Evolutionary conservation across 2,113 vertebrate genomes (phyloP).

Genomic region (Nansenia antarctica): DNA sequence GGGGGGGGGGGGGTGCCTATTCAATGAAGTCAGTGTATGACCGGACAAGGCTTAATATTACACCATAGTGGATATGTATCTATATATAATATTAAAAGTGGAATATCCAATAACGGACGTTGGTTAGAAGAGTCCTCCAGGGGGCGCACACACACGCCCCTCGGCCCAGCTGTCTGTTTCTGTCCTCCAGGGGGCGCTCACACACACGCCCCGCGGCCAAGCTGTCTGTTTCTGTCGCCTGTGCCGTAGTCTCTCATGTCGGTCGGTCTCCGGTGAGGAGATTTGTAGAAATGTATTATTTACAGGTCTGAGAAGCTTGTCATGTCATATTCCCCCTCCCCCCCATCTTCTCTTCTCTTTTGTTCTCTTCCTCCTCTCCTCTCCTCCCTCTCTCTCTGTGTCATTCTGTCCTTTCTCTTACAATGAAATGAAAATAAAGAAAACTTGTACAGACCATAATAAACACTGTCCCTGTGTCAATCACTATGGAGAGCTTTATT

Average conservation of each 20-base stretch:
- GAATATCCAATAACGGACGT: slow-evolving; percentile 50
- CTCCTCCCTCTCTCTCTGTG: slow-evolving; percentile 32
- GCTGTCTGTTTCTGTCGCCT: slow-evolving; percentile 69
- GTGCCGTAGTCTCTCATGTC: slow-evolving; percentile 69
- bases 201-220: slow-evolving; percentile 50
- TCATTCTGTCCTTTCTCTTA: slow-evolving; percentile 79
- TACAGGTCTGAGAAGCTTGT: slow-evolving; percentile 70
- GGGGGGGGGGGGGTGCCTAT: slow-evolving; percentile 36
- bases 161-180: slow-evolving; percentile 67
- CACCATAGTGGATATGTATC: slow-evolving; percentile 66
- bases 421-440: slow-evolving; percentile 90
- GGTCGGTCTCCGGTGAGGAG: slow-evolving; percentile 63
- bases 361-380: background rate
- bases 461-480: background rate
- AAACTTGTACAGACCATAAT: slow-evolving; percentile 90
- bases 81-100: slow-evolving; percentile 64
- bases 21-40: slow-evolving; percentile 48
- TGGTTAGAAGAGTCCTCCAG: slow-evolving; percentile 45
- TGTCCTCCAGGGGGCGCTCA: slow-evolving; percentile 46
- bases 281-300: slow-evolving; percentile 90
- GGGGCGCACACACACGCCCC: slow-evolving; percentile 45
- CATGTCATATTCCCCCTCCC: slow-evolving; percentile 64
- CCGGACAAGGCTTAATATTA: slow-evolving; percentile 54
- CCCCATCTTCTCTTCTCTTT: slow-evolving; percentile 35
- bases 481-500: background rate